These are phyloP conservation scores for Eulithis prunata DNA, from an alignment of 2,888 invertebrate species.

Conservation along the genomic window DNA sequence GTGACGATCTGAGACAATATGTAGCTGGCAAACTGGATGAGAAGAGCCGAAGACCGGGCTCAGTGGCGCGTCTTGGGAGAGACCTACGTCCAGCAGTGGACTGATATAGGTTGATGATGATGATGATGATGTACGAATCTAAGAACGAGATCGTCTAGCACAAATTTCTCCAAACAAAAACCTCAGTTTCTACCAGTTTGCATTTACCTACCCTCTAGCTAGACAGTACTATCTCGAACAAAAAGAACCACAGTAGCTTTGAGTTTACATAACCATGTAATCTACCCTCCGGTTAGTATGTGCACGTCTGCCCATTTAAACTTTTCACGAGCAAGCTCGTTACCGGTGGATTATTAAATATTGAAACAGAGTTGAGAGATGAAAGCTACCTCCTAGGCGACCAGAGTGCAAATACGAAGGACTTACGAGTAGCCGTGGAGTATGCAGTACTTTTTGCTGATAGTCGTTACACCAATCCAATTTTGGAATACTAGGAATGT, in stretches of 20 bases:
- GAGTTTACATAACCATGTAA: conserved; percentile 2
- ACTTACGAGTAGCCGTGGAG: conserved; percentile 29
- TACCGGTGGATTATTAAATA: conserved; percentile 83
- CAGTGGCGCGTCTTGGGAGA: too few relatives aligned
- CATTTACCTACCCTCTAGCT: not conserved
- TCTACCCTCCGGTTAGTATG: conserved; percentile 25
- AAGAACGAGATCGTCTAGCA: too few relatives aligned
- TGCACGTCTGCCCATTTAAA: conserved; percentile 74
- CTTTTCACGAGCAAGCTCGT: conserved; percentile 79
- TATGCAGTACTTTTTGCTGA: not conserved
- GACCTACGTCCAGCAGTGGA: too few relatives aligned
- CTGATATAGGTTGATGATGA: too few relatives aligned
- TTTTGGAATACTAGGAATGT: conserved; percentile 11
- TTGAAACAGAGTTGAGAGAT: conserved; percentile 78
- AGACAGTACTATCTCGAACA: not conserved
- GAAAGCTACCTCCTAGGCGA: conserved; percentile 75
- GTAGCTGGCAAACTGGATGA: too few relatives aligned
- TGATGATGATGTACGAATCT: too few relatives aligned
- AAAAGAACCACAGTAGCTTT: not conserved
- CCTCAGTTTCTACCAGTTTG: not conserved
- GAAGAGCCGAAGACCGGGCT: too few relatives aligned
- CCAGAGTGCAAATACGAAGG: conserved; percentile 59
- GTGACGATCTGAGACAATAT: too few relatives aligned
- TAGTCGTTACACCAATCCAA: conserved; percentile 5
- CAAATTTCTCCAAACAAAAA: not conserved